Conservation (phyloP, 2,113 vertebrate species). For the Albula glossodonta region DNA sequence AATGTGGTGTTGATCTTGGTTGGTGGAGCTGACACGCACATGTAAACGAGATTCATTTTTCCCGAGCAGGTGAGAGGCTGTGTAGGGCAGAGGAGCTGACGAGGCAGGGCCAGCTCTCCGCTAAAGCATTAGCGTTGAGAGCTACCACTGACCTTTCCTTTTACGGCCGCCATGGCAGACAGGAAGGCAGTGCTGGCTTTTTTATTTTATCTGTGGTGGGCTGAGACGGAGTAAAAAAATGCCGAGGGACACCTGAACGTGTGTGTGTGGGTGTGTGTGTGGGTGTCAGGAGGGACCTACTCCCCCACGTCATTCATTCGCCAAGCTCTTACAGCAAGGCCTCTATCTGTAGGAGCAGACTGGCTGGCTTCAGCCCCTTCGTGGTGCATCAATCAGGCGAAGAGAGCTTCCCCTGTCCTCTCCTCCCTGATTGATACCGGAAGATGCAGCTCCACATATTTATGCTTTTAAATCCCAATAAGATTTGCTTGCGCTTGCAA, state of each 20-base stretch:
- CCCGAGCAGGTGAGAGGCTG: not conserved
- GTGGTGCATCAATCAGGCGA: conserved; percentile 21
- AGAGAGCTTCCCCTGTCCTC: not conserved
- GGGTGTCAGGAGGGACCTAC: not conserved
- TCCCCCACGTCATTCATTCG: not conserved
- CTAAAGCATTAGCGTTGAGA: not conserved
- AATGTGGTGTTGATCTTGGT: not conserved
- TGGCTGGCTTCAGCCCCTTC: not conserved
- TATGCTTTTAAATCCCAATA: conserved; percentile 24
- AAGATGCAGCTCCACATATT: conserved; percentile 10
- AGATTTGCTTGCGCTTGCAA: conserved; percentile 17
- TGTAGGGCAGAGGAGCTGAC: not conserved
- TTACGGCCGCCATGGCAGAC: not conserved
- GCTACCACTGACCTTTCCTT: not conserved
- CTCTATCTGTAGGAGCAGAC: not conserved
- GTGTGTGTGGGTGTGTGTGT: not conserved
- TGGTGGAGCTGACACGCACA: not conserved
- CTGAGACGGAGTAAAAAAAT: too few species aligned
- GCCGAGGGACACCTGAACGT: not conserved
- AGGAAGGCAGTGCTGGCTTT: not conserved
- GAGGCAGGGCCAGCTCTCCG: too few species aligned
- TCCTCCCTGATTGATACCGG: conserved; percentile 7
- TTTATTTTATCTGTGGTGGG: not conserved
- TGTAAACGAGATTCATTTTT: not conserved
- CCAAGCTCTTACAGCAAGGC: not conserved